Evolutionary conservation across 2,888 invertebrate genomes (phyloP).

Genomic region (Dioctria linearis): DNA sequence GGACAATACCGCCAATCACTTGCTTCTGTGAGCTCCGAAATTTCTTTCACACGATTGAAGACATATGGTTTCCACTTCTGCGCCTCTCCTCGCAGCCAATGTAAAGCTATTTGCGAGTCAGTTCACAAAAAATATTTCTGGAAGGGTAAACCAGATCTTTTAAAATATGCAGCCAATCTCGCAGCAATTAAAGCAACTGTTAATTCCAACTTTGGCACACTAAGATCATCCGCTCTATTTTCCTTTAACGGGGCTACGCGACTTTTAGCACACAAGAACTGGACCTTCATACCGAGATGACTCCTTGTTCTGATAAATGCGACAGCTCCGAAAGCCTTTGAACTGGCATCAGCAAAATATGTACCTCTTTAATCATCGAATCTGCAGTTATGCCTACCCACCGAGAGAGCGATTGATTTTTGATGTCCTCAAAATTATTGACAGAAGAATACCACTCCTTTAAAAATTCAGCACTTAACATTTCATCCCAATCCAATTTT

Average conservation of each 20-base stretch:
- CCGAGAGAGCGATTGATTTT: conserved; percentile 7
- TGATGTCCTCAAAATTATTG: background rate
- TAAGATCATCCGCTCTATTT: background rate
- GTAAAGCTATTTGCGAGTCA: too few relatives aligned
- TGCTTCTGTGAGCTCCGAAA: background rate
- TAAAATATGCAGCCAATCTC: background rate
- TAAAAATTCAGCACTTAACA: background rate
- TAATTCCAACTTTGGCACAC: too few relatives aligned
- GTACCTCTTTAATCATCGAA: background rate
- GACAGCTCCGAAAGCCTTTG: background rate
- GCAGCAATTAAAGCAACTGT: too few relatives aligned
- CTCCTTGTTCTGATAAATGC: background rate
- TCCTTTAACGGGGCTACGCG: background rate
- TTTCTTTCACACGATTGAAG: background rate
- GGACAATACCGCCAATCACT: too few relatives aligned
- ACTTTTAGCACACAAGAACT: background rate
- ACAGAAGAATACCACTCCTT: conserved; percentile 15
- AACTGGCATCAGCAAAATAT: background rate
- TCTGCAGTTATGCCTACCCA: background rate
- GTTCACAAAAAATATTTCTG: background rate
- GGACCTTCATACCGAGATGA: background rate
- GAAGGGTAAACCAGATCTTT: background rate
- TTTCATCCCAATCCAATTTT: conserved; percentile 23
- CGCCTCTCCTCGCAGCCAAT: background rate
- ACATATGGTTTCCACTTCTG: background rate